These are phyloP conservation scores for Podarcis raffonei DNA, from an alignment of 2,113 vertebrate genomes.

Conservation along the genomic window DNA sequence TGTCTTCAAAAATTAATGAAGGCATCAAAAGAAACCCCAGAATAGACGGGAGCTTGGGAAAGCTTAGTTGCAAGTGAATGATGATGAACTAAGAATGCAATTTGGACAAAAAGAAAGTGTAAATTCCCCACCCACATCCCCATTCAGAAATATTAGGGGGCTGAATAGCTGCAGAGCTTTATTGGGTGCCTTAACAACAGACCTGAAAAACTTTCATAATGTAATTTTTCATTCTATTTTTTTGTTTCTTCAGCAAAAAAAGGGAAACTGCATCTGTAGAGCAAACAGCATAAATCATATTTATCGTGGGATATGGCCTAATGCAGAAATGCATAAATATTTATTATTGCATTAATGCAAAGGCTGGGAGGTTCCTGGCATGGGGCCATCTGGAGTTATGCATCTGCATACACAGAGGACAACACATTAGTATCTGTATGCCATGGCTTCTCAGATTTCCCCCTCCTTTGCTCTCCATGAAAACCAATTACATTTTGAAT, in stretches of 20 bases:
- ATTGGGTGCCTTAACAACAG: neutral
- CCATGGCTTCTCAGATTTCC: slow-evolving; percentile 31
- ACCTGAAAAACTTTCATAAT: slow-evolving; percentile 6
- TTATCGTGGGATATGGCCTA: slow-evolving; percentile 44
- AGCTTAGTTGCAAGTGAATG: neutral
- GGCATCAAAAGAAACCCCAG: slow-evolving; percentile 28
- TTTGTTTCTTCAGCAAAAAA: slow-evolving; percentile 12
- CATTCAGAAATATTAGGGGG: neutral
- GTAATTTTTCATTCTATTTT: neutral
- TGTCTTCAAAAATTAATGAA: slow-evolving; percentile 34
- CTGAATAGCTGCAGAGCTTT: neutral
- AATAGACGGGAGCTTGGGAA: neutral
- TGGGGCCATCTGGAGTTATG: slow-evolving; percentile 22
- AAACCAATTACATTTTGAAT: slow-evolving; percentile 61
- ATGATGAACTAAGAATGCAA: neutral
- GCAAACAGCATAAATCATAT: slow-evolving; percentile 40
- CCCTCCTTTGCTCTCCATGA: slow-evolving; percentile 37
- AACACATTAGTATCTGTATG: slow-evolving; percentile 47
- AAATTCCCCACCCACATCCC: neutral
- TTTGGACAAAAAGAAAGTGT: neutral
- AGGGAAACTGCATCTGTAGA: neutral
- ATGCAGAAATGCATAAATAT: slow-evolving; percentile 65
- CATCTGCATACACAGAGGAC: slow-evolving; percentile 49
- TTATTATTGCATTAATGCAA: slow-evolving; percentile 58
- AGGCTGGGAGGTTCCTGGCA: slow-evolving; percentile 40